Base-by-base conservation (phyloP, 2,888 invertebrate genomes). In the Eudasyphora cyanicolor region DNA sequence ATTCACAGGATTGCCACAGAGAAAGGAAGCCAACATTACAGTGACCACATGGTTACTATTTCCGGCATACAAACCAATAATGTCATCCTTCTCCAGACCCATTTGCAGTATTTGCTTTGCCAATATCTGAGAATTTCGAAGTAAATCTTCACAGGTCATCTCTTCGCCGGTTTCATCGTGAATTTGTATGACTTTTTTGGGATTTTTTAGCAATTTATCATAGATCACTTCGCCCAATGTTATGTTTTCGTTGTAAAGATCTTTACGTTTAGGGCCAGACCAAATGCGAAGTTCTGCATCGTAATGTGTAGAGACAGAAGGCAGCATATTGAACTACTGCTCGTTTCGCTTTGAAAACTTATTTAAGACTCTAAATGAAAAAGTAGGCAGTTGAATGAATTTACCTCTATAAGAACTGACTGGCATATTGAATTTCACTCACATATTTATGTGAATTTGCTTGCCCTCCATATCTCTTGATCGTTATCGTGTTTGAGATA, bases 221-320 rank as follows among this genome's bases (percentile, higher is more conserved):
- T 88, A 76, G 0, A 88, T 87, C n/a, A 88, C 88, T 86, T 90
- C 89, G 1, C 91, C 90, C 0, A 90, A 60, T 0, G 91, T 89
- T 77, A 89, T 82, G 17, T 89, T 86, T 32, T 87, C 86, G 8
- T 89, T 88, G 21, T 87, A 90, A 29, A 88, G 81, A 42, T 89
- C 86, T 79, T 87, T 87, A 51, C 67, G 79, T 35, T 85, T 86
- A 0, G 86, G 87, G 4, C 90, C 90, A 19, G 87, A 88, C 90
- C 90, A 90, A 12, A 88, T 87, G 85, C 87, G 90, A 19, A 87
- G 79, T n/a, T 80, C 71, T 19, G 86, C 85, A 78, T 90, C 87
- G 81, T 88, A 90, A 62, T 73, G 85, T 7, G 88, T 88, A 54
- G 82, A 81, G 35, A 86, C 82, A 86, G 89, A 17, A 7, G 74